Evolutionary conservation across 2,797 vertebrate species (phyloP).

Genomic region (Tamandua tetradactyla): DNA sequence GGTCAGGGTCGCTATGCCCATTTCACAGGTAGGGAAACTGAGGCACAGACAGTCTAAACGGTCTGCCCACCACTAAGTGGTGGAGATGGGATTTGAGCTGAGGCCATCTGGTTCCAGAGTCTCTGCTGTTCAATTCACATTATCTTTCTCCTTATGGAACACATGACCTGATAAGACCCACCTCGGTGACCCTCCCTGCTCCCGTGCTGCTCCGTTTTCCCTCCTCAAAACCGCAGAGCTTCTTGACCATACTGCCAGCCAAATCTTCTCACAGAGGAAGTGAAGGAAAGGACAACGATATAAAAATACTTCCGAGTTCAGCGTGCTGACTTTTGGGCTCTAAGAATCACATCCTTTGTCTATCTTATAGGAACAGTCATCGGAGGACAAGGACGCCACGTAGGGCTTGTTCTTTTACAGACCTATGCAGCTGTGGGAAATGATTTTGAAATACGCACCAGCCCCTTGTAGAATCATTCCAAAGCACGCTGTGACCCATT

Average conservation of each 20-base stretch:
- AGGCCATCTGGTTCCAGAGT: background rate
- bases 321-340: background rate
- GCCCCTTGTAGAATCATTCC: constrained; percentile 67
- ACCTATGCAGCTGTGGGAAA: background rate
- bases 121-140: background rate
- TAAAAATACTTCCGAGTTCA: background rate
- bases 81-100: background rate
- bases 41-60: background rate
- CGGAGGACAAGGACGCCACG: background rate
- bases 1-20: background rate
- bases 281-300: fast-evolving
- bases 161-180: background rate
- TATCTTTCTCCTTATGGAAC: background rate
- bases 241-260: background rate
- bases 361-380: background rate
- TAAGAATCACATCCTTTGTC: background rate
- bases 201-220: background rate
- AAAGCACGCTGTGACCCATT: constrained; percentile 62
- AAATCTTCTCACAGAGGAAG: background rate
- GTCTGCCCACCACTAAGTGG: constrained; percentile 24
- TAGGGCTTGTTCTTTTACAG: background rate
- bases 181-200: background rate
- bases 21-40: constrained; percentile 40
- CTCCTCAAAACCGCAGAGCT: background rate
- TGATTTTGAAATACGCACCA: constrained; percentile 66